phyloP scores from a whole-genome alignment of 2,888 invertebrate genomes.

The Timema cristinae region DNA sequence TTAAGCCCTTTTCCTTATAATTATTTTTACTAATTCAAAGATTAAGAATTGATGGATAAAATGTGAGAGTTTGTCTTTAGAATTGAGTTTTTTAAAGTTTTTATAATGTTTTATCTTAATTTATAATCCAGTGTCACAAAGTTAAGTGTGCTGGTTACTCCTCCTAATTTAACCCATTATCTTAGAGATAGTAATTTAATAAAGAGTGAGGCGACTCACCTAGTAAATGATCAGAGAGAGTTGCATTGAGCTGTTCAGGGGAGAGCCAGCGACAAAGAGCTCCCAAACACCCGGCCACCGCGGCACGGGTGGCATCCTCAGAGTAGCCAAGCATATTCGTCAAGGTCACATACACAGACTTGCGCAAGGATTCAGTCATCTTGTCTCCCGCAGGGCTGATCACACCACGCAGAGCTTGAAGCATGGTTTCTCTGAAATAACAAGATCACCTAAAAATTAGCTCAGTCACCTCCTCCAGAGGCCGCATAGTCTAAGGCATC shows the following conservation, averaged over 20 bases:
- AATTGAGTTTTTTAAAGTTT: too few relatives aligned
- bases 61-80: too few relatives aligned
- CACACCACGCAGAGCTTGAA: slow-evolving; percentile 84
- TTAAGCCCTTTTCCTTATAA: too few relatives aligned
- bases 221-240: slow-evolving; percentile 71
- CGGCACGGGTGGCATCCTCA: slow-evolving; percentile 77
- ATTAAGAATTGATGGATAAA: too few relatives aligned
- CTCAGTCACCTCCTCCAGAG: too few relatives aligned
- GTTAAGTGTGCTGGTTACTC: too few relatives aligned
- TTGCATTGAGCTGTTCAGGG: slow-evolving; percentile 66
- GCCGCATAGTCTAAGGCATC: too few relatives aligned
- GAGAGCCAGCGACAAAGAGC: slow-evolving; percentile 74
- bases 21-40: too few relatives aligned
- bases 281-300: slow-evolving; percentile 87
- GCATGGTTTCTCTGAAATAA: slow-evolving; percentile 74
- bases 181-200: background rate
- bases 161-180: too few relatives aligned
- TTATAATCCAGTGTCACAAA: too few relatives aligned
- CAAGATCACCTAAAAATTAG: background rate
- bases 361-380: slow-evolving; percentile 76
- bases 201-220: slow-evolving; percentile 48
- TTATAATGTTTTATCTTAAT: too few relatives aligned
- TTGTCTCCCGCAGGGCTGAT: slow-evolving; percentile 82
- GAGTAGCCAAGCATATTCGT: slow-evolving; percentile 62
- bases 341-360: slow-evolving; percentile 67